Base-by-base conservation (phyloP, 1,140 invertebrate genomes). In the Cydia splendana region DNA sequence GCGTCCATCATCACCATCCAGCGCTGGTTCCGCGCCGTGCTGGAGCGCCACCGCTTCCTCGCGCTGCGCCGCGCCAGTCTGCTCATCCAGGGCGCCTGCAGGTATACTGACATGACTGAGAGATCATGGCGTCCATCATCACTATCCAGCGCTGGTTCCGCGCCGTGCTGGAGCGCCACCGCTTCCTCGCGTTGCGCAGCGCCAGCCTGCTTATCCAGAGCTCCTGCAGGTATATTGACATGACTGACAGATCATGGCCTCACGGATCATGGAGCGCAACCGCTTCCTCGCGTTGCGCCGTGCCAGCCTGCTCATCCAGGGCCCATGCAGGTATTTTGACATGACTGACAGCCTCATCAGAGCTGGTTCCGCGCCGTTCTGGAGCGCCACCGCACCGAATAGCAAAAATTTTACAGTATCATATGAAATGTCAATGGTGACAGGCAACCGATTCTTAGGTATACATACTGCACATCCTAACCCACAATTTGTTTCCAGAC, bases 1-100 rank as follows among this genome's bases (percentile, higher is more conserved):
- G 95, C 97, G 24, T 96, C 97, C 75, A 99, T 99, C 83, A 96
- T 98, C 57, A 96, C 95, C 0, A 97, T 99, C 79, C 98, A 99
- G 91, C 94, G 97, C 74, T 99, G 98, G 98, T 98, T 98, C 89
- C 94, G 98, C 65, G 95, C 96, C 0, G 95, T 96, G 81, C 91
- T 98, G 30, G 97, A 98, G 85, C 92, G 97, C 53, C 93, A 96
- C 77, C 94, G 96, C 78, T 99, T 97, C 93, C 91, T 97, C 0
- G 94, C 95, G 75, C 89, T 98, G 76, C 95, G 95, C 80, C 94
- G 95, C 75, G 96, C 97, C 30, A 96, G 96, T 0, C 93, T 98
- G 67, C 94, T 95, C 51, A 95, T 98, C 86, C 98, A 99, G 93
- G 95, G 95, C 1, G 96, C 95, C 82, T 96, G 96, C 89, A 90